These are phyloP conservation scores for Acleris literana DNA, from an alignment of 2,888 invertebrate species.

Conservation along the genomic window DNA sequence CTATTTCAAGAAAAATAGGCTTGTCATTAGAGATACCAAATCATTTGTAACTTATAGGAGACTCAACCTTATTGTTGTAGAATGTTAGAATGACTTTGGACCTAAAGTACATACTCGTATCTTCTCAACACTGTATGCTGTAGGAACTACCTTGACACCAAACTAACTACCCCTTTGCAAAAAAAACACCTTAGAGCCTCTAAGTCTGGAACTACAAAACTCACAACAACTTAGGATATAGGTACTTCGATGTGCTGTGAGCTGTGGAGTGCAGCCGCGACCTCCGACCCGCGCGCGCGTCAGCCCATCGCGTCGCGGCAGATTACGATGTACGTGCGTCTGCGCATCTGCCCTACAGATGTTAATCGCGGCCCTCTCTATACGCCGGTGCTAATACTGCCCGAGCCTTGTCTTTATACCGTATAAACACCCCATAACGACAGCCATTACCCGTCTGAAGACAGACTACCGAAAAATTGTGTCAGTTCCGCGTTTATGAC, in stretches of 20 bases:
- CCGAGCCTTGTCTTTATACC: conserved; percentile 65
- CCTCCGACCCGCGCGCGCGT: conserved; percentile 53
- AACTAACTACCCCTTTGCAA: too few relatives aligned
- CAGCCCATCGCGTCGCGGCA: conserved; percentile 45
- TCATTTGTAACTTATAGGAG: too few relatives aligned
- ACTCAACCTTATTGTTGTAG: too few relatives aligned
- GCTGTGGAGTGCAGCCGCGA: conserved; percentile 38
- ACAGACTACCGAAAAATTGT: conserved; percentile 54
- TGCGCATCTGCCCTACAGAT: conserved; percentile 66
- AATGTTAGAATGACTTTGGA: too few relatives aligned
- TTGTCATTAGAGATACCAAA: too few relatives aligned
- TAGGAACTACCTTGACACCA: too few relatives aligned
- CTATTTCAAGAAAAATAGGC: too few relatives aligned
- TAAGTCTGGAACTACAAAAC: too few relatives aligned
- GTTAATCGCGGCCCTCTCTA: conserved; percentile 62
- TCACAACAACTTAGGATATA: too few relatives aligned
- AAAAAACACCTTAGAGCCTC: too few relatives aligned
- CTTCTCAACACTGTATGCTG: too few relatives aligned
- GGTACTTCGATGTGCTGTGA: not conserved
- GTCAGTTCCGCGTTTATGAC: conserved; percentile 65
- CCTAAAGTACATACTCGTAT: too few relatives aligned
- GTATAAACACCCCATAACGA: conserved; percentile 69
- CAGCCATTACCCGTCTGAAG: conserved; percentile 53
- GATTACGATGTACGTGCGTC: conserved; percentile 63
- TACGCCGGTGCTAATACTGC: conserved; percentile 58